Percentiles rank a stretch among this genome's conserved stretches.
Evolutionary conservation across 2,113 vertebrate genomes (phyloP).

Genomic region (Notiomystis cincta): DNA sequence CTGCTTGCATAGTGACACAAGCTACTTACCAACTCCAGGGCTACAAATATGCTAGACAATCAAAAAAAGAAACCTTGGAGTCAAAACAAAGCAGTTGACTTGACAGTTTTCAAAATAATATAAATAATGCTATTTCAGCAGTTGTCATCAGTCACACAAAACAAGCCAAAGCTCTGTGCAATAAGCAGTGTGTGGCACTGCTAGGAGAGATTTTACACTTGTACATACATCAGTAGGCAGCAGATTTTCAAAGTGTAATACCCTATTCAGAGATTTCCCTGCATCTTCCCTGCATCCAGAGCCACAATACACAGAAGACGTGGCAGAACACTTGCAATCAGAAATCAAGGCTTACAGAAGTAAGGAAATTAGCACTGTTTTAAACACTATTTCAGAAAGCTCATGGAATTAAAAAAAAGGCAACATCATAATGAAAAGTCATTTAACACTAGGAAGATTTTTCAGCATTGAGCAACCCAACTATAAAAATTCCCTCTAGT

Average conservation of each 20-base stretch:
- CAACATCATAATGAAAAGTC: neutral
- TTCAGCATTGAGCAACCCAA: neutral
- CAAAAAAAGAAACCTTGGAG: neutral
- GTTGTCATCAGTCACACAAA: neutral
- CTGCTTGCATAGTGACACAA: neutral
- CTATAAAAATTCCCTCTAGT: neutral
- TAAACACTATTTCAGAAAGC: neutral
- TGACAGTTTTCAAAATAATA: neutral
- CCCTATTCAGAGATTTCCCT: neutral
- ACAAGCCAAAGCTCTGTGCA: neutral
- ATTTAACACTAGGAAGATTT: neutral
- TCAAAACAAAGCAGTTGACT: neutral
- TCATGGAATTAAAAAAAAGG: neutral
- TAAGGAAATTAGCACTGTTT: neutral
- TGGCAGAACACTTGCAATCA: neutral
- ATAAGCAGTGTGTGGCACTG: neutral
- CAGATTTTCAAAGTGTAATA: neutral
- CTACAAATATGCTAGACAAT: neutral
- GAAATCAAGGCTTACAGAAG: neutral
- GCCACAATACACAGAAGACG: neutral
- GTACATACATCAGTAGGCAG: neutral
- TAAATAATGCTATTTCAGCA: neutral
- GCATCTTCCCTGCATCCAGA: neutral
- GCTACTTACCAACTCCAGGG: neutral
- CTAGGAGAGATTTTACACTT: neutral